Conservation (phyloP, 2,113 vertebrate species). For the Glaucidium brasilianum region DNA sequence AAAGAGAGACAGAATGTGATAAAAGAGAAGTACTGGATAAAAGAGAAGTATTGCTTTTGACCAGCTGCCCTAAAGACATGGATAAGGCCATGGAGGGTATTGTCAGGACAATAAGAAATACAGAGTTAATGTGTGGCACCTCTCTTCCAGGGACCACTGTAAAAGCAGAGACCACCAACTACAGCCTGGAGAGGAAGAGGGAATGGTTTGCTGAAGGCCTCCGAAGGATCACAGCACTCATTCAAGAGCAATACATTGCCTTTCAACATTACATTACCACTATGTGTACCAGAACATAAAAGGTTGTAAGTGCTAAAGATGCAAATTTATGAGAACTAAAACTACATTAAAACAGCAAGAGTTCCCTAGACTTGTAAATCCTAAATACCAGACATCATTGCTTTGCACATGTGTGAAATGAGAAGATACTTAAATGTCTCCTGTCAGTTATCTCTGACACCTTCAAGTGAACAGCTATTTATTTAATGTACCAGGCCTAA, state of each 20-base stretch:
- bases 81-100: neutral
- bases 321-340: neutral
- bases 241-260: neutral
- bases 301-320: neutral
- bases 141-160: neutral
- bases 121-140: neutral
- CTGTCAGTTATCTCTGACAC: neutral
- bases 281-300: neutral
- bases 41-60: neutral
- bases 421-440: neutral
- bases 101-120: neutral
- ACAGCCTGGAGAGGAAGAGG: neutral
- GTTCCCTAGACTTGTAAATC: slow-evolving; percentile 36
- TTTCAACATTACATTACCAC: neutral
- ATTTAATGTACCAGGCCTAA: neutral
- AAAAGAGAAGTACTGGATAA: neutral
- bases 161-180: neutral
- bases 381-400: neutral
- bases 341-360: neutral
- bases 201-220: neutral
- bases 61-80: neutral
- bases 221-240: neutral
- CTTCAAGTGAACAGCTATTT: slow-evolving; percentile 6
- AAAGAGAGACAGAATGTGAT: neutral
- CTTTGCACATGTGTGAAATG: neutral